These are phyloP conservation scores for Trachelipus rathkii DNA, from an alignment of 1,140 invertebrate species.

Conservation along the genomic window DNA sequence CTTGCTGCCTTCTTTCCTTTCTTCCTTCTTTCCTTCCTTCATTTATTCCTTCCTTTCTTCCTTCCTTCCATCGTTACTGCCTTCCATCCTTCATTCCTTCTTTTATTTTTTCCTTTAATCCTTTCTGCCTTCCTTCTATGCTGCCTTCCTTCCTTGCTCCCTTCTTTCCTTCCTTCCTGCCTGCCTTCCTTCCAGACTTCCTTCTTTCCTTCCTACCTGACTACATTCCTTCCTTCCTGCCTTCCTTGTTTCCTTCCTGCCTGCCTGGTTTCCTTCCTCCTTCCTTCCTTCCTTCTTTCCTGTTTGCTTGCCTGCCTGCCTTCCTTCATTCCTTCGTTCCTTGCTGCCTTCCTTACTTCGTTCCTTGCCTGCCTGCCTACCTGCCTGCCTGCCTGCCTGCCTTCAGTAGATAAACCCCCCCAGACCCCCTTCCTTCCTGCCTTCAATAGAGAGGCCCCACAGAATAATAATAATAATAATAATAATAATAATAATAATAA, in stretches of 20 bases:
- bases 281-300: neutral
- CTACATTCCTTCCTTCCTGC: slow-evolving; percentile 1
- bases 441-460: no score
- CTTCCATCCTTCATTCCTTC: neutral
- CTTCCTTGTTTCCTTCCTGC: neutral
- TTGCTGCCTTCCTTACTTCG: neutral
- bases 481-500: no score
- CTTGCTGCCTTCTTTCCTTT: neutral
- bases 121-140: slow-evolving; percentile 7
- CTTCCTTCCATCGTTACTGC: neutral
- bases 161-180: neutral
- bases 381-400: neutral
- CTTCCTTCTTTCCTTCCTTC: slow-evolving; percentile 6
- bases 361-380: no score
- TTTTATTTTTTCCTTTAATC: neutral
- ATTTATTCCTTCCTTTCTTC: no score
- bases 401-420: no score
- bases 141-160: slow-evolving; percentile 7
- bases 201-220: neutral
- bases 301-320: neutral
- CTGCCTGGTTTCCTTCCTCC: neutral
- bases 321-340: neutral
- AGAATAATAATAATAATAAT: no score
- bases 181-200: neutral
- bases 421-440: no score